phyloP scores from a whole-genome alignment of 2,797 vertebrate species.

The Anguilla pacifica region DNA sequence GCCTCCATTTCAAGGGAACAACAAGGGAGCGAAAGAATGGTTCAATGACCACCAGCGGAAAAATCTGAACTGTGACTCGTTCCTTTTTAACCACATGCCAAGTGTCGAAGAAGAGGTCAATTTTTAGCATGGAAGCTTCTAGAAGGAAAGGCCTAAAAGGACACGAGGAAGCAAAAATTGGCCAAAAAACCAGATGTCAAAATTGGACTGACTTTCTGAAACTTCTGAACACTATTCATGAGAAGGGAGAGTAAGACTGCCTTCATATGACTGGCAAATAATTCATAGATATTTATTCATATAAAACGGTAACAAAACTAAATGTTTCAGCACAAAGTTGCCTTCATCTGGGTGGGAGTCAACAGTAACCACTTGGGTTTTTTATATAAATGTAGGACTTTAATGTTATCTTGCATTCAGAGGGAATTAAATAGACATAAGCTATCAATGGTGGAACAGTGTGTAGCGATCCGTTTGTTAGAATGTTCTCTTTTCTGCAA shows the following conservation, averaged over 20 bases:
- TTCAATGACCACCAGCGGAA: neutral
- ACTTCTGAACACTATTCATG: neutral
- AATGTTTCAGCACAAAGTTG: no score
- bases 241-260: neutral
- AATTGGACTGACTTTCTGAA: neutral
- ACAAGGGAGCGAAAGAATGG: neutral
- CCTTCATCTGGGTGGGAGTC: neutral
- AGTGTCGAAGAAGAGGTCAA: neutral
- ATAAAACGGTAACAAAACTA: no score
- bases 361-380: neutral
- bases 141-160: neutral
- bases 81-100: neutral
- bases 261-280: neutral
- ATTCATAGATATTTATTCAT: neutral
- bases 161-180: neutral
- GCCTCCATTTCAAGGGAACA: neutral
- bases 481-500: no score
- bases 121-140: neutral
- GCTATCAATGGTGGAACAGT: no score
- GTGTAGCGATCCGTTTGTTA: no score
- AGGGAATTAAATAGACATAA: neutral
- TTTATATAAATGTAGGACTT: neutral
- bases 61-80: neutral
- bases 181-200: neutral
- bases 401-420: neutral